A percentile compares a stretch with the other conserved stretches of the same genome.
Evolutionary conservation across 1,140 invertebrate genomes (phyloP).

Genomic region (Melipona quadrifasciata): DNA sequence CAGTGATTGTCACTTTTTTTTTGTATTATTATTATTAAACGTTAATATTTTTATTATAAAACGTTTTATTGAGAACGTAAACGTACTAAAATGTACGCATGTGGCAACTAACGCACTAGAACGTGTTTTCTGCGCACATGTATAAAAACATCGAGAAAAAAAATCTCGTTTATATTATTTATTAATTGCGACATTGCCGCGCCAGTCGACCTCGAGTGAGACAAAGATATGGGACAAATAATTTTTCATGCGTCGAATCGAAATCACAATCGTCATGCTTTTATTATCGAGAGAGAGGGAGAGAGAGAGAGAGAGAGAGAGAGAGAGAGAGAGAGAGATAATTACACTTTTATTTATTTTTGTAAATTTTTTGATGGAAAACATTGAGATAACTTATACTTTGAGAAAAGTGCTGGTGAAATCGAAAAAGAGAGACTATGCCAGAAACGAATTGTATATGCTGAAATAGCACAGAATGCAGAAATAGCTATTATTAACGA

Average conservation of each 20-base stretch:
- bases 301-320: too few relatives aligned
- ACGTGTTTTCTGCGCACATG: not conserved
- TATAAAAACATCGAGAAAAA: slow-evolving; percentile 22
- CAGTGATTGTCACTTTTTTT: too few relatives aligned
- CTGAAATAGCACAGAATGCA: not conserved
- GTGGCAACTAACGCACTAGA: too few relatives aligned
- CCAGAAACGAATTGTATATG: not conserved
- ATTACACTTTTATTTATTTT: not conserved
- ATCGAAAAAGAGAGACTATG: slow-evolving; percentile 17
- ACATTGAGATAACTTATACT: not conserved
- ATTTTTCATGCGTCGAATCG: not conserved
- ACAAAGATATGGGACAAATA: not conserved
- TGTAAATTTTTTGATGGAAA: not conserved
- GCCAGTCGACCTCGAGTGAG: slow-evolving; percentile 2
- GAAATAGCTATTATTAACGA: slow-evolving; percentile 36
- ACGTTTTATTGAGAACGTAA: too few relatives aligned
- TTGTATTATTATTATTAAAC: not conserved
- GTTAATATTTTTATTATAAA: not conserved
- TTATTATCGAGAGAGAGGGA: not conserved
- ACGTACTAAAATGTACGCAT: not conserved
- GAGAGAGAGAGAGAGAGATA: too few relatives aligned
- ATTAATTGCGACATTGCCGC: slow-evolving; percentile 8
- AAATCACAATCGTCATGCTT: not conserved
- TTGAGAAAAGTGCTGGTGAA: not conserved
- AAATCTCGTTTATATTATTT: slow-evolving; percentile 9